Conservation (phyloP, 2,797 vertebrate species). For the Oreonectes daqikongensis region DNA sequence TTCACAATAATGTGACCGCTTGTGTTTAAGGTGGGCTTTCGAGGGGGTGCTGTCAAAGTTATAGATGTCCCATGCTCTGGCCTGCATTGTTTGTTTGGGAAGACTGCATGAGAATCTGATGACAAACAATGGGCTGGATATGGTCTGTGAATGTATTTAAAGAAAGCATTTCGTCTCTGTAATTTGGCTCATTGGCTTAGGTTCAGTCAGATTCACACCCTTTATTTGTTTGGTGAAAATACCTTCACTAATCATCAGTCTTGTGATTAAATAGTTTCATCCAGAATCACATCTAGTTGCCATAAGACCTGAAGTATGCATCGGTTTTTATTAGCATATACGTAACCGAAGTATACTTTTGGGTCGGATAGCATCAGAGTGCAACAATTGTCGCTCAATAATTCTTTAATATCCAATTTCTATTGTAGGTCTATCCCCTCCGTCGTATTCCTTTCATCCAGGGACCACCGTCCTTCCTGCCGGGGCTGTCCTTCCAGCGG, state of each 20-base stretch:
- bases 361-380: background rate
- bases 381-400: background rate
- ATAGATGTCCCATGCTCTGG: background rate
- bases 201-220: constrained; percentile 14
- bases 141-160: constrained; percentile 8
- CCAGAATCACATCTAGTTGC: background rate
- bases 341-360: background rate
- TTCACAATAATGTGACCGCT: constrained; percentile 2
- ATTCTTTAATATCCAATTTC: constrained; percentile 44
- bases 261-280: background rate
- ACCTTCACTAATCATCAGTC: background rate
- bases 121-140: constrained; percentile 60
- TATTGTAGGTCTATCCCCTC: constrained; percentile 87
- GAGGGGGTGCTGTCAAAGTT: background rate
- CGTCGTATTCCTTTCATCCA: constrained; percentile 85
- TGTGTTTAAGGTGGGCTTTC: constrained; percentile 1
- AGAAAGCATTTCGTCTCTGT: constrained; percentile 9
- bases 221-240: constrained; percentile 3
- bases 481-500: constrained; percentile 82
- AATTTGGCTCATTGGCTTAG: background rate
- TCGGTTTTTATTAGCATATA: background rate
- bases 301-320: background rate
- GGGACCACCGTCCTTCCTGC: constrained; percentile 66
- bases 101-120: constrained; percentile 69
- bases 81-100: constrained; percentile 67